Base-by-base conservation (phyloP, 1,140 invertebrate genomes). In the Caenorhabditis inopinata region DNA sequence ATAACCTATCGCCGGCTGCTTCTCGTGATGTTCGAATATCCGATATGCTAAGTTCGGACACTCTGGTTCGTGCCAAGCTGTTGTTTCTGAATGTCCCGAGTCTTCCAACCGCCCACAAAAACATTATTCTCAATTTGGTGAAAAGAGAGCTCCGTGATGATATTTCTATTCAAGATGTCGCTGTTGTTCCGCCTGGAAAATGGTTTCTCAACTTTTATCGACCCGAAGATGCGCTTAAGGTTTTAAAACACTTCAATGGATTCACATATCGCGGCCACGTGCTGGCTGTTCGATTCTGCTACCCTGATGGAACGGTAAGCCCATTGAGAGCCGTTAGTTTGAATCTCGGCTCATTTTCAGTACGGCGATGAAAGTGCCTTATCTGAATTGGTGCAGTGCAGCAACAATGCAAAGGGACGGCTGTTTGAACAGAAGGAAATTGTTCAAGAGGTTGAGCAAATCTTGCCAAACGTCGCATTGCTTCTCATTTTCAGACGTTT, bases 171-270 rank as follows among this genome's bases (percentile, higher is more conserved):
- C 76, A 78, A 62, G 49, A 68, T 27, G 76, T 38, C 32, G 32
- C 38, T 68, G 51, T 58, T 4, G 23, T 68, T 16, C 32, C 49
- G 12, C 32, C 49, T 23, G 35, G 29, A 23, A 78, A 78, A 47
- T 78, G 76, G 76, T 42, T 78, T 53, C 53, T 78, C n/a, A 51
- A 53, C 38, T 78, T 78, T 32, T 78, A 78, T 47, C 76, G 76
- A n/a, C 49, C 49, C 16, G 76, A 78, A 53, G 76, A 78, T 29
- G 76, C 76, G 6, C 46, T 53, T 32, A 47, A 62, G 46, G 76
- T 78, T 25, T 42, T 78, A 21, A 42, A 53, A 27, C 3, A 25
- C 4, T 47, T 78, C 23, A 46, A 29, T 27, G 53, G 38, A 25
- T 47, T 38, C 76, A 18, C 23, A 16, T 78, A 62, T 53, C 49